Evolutionary conservation across 2,113 vertebrate genomes (phyloP), one percentile per base, ranked within the genome.

Genomic region (Anser brachyrhynchus): DNA sequence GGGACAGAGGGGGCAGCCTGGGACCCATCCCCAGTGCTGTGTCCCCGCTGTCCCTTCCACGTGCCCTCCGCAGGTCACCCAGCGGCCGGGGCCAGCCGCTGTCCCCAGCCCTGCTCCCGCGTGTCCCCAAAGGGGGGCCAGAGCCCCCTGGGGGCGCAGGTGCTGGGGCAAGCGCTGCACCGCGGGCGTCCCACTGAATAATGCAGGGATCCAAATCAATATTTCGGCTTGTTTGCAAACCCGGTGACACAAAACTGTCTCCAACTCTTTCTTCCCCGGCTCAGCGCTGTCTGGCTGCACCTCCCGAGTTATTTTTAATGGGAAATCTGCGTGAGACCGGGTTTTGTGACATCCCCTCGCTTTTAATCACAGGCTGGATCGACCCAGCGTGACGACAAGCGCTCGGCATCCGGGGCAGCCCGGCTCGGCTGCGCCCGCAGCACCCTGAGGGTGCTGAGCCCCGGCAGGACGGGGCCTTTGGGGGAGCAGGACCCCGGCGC

Each of bases 231-330:
- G 3, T 96, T 90, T 95, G 64, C 86, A 71, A 92, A 92, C 72
- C 84, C 2, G 80, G 79, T 90, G 95, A 94, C 96, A 96, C 79
- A 23, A 92, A 96, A 96, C 93, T 96, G 95, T 95, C 95, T 96
- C 83, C 4, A 0, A 93, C 88, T 92, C 88, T 94, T 92, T 69
- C 84, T 91, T 93, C 87, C 69, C 69, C 37, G 0, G 76, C 92
- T 86, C 82, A 51, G 95, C 81, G 20, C 71, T 5, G 59, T 55
- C 87, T 69, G 3, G 2, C 65, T 84, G 90, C 88, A 77, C 80
- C 92, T 84, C 88, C 0, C 0, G 5, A 65, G 92, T 90, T 96
- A 92, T 96, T 96, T 96, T 96, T 96, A 93, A 86, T 64, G 90
- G 80, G 88, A 65, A 96, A 80, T 41, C 93, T 84, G 93, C 87